Conservation (phyloP, 2,113 vertebrate species). For the Malurus elegans region DNA sequence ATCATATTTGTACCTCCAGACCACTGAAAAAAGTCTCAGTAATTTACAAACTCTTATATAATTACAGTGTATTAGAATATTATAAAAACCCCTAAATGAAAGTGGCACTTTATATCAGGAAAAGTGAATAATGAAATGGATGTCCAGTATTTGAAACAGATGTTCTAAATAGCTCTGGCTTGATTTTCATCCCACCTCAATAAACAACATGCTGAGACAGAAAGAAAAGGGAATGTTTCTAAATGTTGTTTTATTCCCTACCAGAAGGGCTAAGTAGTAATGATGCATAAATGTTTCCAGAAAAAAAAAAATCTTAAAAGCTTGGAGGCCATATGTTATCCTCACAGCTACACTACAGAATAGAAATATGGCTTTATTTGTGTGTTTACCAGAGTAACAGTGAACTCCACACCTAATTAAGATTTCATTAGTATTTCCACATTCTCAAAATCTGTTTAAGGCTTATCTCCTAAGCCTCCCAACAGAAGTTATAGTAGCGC, state of each 20-base stretch:
- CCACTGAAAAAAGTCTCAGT: neutral
- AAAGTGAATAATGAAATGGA: neutral
- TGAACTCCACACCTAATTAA: conserved; percentile 14
- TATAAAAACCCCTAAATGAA: neutral
- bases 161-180: neutral
- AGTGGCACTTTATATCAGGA: neutral
- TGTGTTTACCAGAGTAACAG: neutral
- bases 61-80: neutral
- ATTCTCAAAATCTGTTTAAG: neutral
- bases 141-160: neutral
- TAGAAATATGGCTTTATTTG: conserved; percentile 2
- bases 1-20: neutral
- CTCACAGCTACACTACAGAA: neutral
- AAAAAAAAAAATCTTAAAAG: conserved; percentile 7
- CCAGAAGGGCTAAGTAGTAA: conserved; percentile 36
- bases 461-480: neutral
- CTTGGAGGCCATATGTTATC: conserved; percentile 33
- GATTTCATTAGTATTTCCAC: neutral
- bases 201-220: neutral
- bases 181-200: neutral
- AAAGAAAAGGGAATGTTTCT: neutral
- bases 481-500: neutral
- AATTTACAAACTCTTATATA: neutral
- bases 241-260: neutral
- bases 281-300: conserved; percentile 33